phyloP scores from a whole-genome alignment of 2,888 invertebrate species.

The Uropetala carovei region DNA sequence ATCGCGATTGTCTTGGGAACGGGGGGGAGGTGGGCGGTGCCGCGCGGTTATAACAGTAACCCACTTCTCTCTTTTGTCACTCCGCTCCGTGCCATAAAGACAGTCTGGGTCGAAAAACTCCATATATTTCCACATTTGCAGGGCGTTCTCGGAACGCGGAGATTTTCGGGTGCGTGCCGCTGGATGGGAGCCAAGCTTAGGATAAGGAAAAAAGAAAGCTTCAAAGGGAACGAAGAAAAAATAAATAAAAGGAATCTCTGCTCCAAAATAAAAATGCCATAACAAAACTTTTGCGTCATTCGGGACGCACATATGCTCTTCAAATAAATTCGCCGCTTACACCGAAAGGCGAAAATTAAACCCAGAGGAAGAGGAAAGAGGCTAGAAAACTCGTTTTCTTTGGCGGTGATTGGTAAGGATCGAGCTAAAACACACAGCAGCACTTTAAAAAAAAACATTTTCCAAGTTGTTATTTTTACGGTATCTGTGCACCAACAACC shows the following conservation, averaged over 20 bases:
- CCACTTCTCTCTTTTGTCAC: constrained; percentile 1
- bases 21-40: not conserved
- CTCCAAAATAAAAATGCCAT: not conserved
- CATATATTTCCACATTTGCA: too few species aligned
- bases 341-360: not conserved
- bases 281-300: constrained; percentile 34
- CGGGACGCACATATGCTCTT: constrained; percentile 8
- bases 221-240: too few species aligned
- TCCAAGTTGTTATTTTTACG: too few species aligned
- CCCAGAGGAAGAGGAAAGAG: too few species aligned
- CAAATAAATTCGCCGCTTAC: constrained; percentile 15
- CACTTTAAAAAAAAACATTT: too few species aligned
- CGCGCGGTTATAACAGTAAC: constrained; percentile 23
- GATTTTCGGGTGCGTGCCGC: not conserved
- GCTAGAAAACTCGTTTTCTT: not conserved
- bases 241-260: too few species aligned
- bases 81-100: not conserved
- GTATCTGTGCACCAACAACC: not conserved
- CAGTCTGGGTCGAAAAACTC: too few species aligned
- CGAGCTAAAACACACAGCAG: not conserved
- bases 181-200: not conserved
- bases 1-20: not conserved
- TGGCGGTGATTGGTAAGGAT: not conserved
- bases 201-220: not conserved
- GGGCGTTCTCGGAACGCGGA: too few species aligned